phyloP scores from a whole-genome alignment of 2,797 vertebrate genomes.

The Clarias fuscus region DNA sequence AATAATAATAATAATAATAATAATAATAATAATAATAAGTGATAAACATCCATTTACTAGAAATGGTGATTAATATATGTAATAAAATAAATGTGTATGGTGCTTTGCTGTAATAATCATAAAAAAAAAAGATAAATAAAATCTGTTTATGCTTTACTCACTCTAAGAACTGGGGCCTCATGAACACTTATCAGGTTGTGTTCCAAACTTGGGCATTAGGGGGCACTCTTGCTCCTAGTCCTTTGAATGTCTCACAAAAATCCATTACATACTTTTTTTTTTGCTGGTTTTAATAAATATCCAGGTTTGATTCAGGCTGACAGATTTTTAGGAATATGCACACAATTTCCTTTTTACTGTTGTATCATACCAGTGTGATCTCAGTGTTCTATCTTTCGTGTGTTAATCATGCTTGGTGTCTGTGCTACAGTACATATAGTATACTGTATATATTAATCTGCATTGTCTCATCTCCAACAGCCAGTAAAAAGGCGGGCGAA shows the following conservation, averaged over 20 bases:
- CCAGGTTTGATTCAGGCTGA: neutral
- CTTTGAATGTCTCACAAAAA: neutral
- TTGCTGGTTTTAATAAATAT: neutral
- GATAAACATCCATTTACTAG: no score
- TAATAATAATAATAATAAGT: no score
- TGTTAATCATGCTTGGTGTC: neutral
- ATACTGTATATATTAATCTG: neutral
- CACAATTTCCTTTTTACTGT: constrained; percentile 17
- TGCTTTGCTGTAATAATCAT: neutral
- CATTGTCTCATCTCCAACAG: constrained; percentile 63
- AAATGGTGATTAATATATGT: no score
- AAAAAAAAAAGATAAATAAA: neutral
- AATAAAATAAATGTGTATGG: neutral
- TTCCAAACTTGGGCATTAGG: neutral
- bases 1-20: no score
- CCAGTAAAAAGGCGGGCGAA: constrained; percentile 91
- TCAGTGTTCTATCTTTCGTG: neutral
- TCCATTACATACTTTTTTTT: neutral
- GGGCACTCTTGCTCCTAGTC: neutral
- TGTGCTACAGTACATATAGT: neutral
- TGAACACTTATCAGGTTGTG: no score
- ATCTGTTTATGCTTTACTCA: neutral
- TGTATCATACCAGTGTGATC: neutral
- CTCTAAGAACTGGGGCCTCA: neutral
- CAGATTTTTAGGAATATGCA: neutral